Base-by-base conservation (phyloP, 2,888 invertebrate species). In the Crioceris asparagi region DNA sequence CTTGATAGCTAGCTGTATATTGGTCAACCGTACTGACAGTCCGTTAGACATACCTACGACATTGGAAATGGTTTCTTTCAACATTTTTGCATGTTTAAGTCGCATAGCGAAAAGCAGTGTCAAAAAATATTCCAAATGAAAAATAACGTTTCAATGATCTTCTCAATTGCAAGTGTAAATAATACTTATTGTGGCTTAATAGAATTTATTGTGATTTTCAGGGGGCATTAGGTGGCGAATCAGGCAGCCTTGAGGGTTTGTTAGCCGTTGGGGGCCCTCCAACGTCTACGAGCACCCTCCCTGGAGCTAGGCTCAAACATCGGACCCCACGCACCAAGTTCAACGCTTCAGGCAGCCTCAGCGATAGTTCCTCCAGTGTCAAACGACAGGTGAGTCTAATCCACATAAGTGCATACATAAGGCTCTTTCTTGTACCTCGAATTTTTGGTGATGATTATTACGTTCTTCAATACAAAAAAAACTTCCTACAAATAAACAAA, bases 371-470 rank as follows among this genome's bases (percentile, higher is more conserved):
- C 56, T 65, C 62, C 60, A 63, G 63, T 60, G 62, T 63, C 57
- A 64, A 64, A 59, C 60, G 65, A 61, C 65, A 64, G 62, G 65
- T 64, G n/a, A n/a, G n/a, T n/a, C n/a, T n/a, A n/a, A n/a, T n/a
- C n/a, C n/a, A n/a, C n/a, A n/a, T n/a, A n/a, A n/a, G n/a, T n/a
- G n/a, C n/a, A n/a, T n/a, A n/a, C n/a, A n/a, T n/a, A n/a, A n/a
- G n/a, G n/a, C n/a, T n/a, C n/a, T n/a, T n/a, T n/a, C n/a, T n/a
- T n/a, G n/a, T n/a, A n/a, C n/a, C n/a, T n/a, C n/a, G n/a, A n/a
- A n/a, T n/a, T n/a, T n/a, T n/a, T n/a, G n/a, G n/a, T n/a, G n/a
- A n/a, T n/a, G n/a, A n/a, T n/a, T n/a, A n/a, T n/a, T n/a, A n/a
- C n/a, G n/a, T n/a, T n/a, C n/a, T n/a, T n/a, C n/a, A n/a, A n/a